Evolutionary conservation across 1,140 invertebrate genomes (phyloP).

Genomic region (Procambarus clarkii): DNA sequence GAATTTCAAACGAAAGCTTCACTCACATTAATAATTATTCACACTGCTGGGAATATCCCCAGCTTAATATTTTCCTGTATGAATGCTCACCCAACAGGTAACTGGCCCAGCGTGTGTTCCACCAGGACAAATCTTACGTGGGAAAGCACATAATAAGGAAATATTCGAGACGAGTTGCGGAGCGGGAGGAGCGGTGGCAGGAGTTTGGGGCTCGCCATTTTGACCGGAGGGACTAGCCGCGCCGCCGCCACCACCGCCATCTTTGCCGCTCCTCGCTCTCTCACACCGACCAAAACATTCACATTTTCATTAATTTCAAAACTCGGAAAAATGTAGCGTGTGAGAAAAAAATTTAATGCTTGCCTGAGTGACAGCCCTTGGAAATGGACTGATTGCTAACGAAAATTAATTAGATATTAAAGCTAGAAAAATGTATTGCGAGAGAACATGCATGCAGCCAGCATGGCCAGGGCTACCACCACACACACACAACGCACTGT

Average conservation of each 20-base stretch:
- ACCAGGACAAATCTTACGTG: neutral
- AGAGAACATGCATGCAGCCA: neutral
- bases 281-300: neutral
- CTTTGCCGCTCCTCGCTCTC: constrained; percentile 47
- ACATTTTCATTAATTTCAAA: neutral
- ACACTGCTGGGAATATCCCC: neutral
- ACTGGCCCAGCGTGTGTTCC: neutral
- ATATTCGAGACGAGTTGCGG: neutral
- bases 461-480: neutral
- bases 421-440: neutral
- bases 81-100: neutral
- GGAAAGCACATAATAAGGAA: neutral
- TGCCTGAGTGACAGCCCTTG: neutral
- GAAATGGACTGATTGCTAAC: neutral
- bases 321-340: neutral
- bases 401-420: neutral
- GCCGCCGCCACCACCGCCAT: constrained; percentile 49
- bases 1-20: neutral
- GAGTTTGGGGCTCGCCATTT: constrained; percentile 49
- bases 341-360: neutral
- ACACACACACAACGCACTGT: too few relatives aligned
- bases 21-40: neutral
- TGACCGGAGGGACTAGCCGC: constrained; percentile 2
- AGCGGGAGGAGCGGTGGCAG: neutral
- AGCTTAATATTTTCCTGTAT: neutral